A percentile compares a stretch with the other conserved stretches of the same genome.
Conservation (phyloP, 2,113 vertebrate genomes). For the Forbesichthys papilliferus region DNA sequence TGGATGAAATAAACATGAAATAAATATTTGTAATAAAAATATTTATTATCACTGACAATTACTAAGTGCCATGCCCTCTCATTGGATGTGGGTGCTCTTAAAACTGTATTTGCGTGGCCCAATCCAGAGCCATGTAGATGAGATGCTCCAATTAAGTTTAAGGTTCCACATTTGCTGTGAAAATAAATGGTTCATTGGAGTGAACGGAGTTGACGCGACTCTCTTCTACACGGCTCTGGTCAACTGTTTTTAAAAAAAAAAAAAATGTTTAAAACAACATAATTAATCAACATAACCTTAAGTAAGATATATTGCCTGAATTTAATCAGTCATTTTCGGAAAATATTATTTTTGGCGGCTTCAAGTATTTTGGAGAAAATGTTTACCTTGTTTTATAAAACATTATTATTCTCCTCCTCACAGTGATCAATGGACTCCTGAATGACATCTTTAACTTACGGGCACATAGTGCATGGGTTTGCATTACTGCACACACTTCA, state of each 20-base stretch:
- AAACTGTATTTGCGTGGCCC: background rate
- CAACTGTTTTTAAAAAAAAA: too few species aligned
- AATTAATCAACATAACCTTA: background rate
- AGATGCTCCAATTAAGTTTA: too few species aligned
- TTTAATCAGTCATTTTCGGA: background rate
- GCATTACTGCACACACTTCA: slow-evolving; percentile 69
- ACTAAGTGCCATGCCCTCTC: slow-evolving; percentile 44
- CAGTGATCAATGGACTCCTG: slow-evolving; percentile 13
- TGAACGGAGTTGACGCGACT: too few species aligned
- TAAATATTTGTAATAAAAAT: slow-evolving; percentile 72
- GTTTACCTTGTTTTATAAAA: slow-evolving; percentile 20
- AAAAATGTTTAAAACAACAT: slow-evolving; percentile 20
- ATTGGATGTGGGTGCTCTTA: background rate
- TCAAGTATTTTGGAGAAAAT: background rate
- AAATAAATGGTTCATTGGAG: too few species aligned
- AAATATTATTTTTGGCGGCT: background rate
- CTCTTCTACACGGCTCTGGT: too few species aligned
- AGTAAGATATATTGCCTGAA: background rate
- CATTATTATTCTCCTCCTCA: slow-evolving; percentile 1
- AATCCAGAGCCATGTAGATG: background rate
- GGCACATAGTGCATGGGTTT: slow-evolving; percentile 8
- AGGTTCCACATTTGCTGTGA: too few species aligned
- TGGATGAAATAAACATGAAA: slow-evolving; percentile 44
- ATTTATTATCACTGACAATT: slow-evolving; percentile 70
- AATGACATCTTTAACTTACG: background rate